A percentile compares a stretch with the other conserved stretches of the same genome.
phyloP scores from a whole-genome alignment of 2,888 invertebrate genomes.

The Blomia tropicalis region DNA sequence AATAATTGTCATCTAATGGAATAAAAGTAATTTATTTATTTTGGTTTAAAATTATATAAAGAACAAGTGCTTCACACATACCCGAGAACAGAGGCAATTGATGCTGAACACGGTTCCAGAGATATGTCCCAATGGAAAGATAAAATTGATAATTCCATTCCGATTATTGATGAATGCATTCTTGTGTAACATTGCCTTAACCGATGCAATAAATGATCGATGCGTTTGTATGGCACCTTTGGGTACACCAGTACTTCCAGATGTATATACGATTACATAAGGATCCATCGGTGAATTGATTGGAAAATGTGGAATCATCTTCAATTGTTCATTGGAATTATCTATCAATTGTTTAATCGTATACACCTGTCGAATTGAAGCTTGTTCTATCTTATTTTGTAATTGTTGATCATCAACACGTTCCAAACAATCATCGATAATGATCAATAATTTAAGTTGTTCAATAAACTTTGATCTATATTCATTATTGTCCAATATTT shows the following conservation, averaged over 20 bases:
- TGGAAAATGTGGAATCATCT: neutral
- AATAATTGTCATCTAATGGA: neutral
- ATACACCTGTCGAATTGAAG: neutral
- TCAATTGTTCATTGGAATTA: neutral
- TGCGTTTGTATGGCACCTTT: constrained; percentile 4
- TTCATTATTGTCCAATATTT: constrained; percentile 3
- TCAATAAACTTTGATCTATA: neutral
- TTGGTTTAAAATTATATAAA: neutral
- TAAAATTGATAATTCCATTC: neutral
- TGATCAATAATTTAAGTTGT: neutral
- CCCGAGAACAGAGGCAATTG: constrained; percentile 6
- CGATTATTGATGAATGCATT: neutral
- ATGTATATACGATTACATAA: constrained; percentile 4
- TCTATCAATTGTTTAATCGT: neutral
- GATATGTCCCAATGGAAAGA: constrained; percentile 1
- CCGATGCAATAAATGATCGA: neutral
- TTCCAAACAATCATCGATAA: neutral
- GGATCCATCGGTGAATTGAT: neutral
- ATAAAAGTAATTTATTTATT: neutral
- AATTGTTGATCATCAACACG: no score
- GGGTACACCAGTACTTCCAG: neutral
- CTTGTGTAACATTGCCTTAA: constrained; percentile 7
- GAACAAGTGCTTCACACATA: neutral
- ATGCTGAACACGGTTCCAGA: neutral
- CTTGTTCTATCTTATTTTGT: neutral